These are phyloP conservation scores for Pardalotus punctatus DNA, from an alignment of 2,113 vertebrate genomes.

Conservation along the genomic window DNA sequence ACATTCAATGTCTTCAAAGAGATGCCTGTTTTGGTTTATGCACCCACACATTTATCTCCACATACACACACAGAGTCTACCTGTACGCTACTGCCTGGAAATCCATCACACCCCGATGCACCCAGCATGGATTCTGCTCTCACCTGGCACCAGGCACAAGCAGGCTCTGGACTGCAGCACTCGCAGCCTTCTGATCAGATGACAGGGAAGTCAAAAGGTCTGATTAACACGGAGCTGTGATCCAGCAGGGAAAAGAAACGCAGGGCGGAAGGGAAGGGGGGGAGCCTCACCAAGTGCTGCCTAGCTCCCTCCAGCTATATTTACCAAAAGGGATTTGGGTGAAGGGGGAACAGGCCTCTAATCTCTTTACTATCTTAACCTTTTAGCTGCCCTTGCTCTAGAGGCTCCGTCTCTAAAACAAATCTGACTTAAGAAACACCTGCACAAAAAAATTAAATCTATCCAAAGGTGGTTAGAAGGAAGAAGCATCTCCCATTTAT, in stretches of 20 bases:
- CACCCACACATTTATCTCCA: neutral
- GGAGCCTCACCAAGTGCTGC: neutral
- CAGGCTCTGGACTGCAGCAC: neutral
- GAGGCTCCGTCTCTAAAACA: neutral
- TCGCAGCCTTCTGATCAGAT: neutral
- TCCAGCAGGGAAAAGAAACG: neutral
- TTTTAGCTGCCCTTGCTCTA: conserved; percentile 29
- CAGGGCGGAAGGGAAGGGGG: neutral
- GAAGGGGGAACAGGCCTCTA: conserved; percentile 21
- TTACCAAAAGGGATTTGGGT: conserved; percentile 8
- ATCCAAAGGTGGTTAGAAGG: neutral
- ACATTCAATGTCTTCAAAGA: neutral
- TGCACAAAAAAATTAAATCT: neutral
- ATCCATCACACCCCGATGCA: neutral
- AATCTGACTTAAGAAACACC: conserved; percentile 4
- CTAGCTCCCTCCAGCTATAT: neutral
- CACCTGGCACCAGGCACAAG: neutral
- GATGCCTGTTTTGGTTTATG: neutral
- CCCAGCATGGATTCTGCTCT: neutral
- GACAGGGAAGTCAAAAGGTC: neutral
- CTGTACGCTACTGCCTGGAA: neutral
- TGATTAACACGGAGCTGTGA: neutral
- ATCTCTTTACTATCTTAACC: conserved; percentile 42
- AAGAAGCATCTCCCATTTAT: neutral
- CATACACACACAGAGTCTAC: neutral